A percentile compares a stretch with the other conserved stretches of the same genome.
Evolutionary conservation across 2,113 vertebrate genomes (phyloP).

Genomic region (human): DNA sequence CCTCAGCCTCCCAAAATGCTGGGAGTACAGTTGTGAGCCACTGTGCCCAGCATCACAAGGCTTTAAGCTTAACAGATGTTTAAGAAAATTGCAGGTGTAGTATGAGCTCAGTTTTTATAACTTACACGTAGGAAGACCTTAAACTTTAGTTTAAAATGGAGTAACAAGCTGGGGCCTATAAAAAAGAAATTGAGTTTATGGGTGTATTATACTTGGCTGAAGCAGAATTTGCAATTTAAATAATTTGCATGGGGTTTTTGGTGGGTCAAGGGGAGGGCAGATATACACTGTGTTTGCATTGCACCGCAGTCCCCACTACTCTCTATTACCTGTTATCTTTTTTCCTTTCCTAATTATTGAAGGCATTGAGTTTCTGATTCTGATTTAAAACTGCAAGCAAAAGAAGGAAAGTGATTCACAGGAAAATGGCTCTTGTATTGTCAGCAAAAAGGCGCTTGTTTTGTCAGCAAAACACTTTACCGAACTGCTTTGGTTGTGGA

Average conservation of each 20-base stretch:
- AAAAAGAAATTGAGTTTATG: background rate
- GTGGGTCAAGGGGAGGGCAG: rapidly evolving
- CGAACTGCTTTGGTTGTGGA: background rate
- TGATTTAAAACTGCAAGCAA: background rate
- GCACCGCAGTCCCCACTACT: background rate
- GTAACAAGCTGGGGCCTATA: background rate
- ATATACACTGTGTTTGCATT: background rate
- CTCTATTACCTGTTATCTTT: background rate
- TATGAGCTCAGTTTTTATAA: background rate
- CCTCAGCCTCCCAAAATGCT: too few species aligned
- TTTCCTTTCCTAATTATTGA: background rate
- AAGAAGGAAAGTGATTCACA: background rate
- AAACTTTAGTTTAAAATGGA: background rate
- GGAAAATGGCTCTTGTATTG: background rate
- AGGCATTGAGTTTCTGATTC: background rate
- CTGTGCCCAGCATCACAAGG: background rate
- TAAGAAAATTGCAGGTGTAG: background rate
- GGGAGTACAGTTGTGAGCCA: too few species aligned
- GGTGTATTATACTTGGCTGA: background rate
- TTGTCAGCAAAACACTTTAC: background rate
- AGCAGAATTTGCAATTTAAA: background rate
- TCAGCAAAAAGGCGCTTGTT: background rate
- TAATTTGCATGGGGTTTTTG: background rate
- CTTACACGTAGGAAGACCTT: background rate
- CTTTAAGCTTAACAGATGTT: background rate